A percentile compares a stretch with the other conserved stretches of the same genome.
Conservation (phyloP, 2,113 vertebrate species). For the Crotophaga sulcirostris region DNA sequence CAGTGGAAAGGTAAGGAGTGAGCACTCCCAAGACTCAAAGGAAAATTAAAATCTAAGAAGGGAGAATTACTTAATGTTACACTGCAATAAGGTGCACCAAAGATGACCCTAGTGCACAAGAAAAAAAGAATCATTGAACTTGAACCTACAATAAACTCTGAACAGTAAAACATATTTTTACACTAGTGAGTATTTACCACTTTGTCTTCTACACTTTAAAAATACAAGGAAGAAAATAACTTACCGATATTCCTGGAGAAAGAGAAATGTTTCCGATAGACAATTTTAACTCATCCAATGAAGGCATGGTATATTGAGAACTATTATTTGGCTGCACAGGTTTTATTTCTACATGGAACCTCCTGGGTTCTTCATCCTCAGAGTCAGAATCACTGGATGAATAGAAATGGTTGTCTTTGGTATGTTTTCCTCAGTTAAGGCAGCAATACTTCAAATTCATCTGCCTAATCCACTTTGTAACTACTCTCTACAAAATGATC, state of each 20-base stretch:
- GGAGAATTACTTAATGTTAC: not conserved
- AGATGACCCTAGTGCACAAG: not conserved
- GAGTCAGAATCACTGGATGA: slow-evolving; percentile 95
- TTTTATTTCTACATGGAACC: slow-evolving; percentile 95
- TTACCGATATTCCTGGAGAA: slow-evolving; percentile 88
- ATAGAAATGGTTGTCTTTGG: slow-evolving; percentile 96
- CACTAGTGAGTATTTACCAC: not conserved
- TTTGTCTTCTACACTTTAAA: not conserved
- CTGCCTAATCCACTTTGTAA: not conserved
- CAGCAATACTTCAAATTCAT: not conserved
- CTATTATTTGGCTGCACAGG: slow-evolving; percentile 89
- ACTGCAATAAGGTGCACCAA: not conserved
- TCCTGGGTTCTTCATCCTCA: slow-evolving; percentile 91
- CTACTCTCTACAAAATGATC: not conserved
- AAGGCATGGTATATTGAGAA: slow-evolving; percentile 85
- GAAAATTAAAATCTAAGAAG: not conserved
- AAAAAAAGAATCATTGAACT: not conserved
- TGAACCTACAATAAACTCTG: not conserved
- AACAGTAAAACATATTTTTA: not conserved
- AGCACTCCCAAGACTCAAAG: not conserved
- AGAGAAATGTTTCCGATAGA: slow-evolving; percentile 94
- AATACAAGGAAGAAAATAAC: slow-evolving; percentile 38
- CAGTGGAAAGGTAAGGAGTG: not conserved
- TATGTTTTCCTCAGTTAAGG: slow-evolving; percentile 89
- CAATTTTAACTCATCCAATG: slow-evolving; percentile 93